phyloP scores from a whole-genome alignment of 2,113 vertebrate species.

The Erinaceus europaeus region DNA sequence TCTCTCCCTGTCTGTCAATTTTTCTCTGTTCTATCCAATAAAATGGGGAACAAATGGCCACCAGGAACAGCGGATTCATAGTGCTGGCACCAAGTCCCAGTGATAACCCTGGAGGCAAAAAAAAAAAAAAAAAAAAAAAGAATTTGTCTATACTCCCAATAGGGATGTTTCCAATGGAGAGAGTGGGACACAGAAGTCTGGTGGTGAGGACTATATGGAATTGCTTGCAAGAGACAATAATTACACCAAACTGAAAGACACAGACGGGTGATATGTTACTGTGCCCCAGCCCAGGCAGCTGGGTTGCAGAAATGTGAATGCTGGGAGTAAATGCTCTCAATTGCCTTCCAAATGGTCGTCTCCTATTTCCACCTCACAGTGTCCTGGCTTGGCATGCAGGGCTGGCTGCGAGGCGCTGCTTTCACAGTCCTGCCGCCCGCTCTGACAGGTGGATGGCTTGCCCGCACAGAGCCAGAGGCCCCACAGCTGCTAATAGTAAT shows the following conservation, averaged over 20 bases:
- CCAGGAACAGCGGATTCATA: no score
- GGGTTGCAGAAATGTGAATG: constrained; percentile 40
- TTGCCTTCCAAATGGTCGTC: constrained; percentile 41
- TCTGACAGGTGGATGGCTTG: constrained; percentile 75
- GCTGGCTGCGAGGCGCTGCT: constrained; percentile 50
- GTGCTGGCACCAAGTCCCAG: no score
- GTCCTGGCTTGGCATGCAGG: constrained; percentile 8
- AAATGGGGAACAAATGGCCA: no score
- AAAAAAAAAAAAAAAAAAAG: no score
- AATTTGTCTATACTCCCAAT: no score
- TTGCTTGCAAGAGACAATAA: constrained; percentile 8
- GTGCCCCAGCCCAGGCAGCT: constrained; percentile 23
- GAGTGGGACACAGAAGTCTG: no score
- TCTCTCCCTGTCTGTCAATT: no score
- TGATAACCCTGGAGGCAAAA: no score
- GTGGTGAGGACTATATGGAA: no score
- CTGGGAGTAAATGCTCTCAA: constrained; percentile 58
- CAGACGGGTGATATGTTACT: not conserved
- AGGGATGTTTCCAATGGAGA: no score
- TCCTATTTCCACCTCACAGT: constrained; percentile 44
- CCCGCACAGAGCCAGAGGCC: constrained; percentile 61
- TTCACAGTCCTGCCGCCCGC: constrained; percentile 40
- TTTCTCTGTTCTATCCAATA: no score
- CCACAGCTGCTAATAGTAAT: constrained; percentile 75
- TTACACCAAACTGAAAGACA: constrained; percentile 10